A percentile compares a stretch with the other conserved stretches of the same genome.
These are phyloP conservation scores for Xiphophorus birchmanni DNA, from an alignment of 2,797 vertebrate genomes.

Conservation along the genomic window DNA sequence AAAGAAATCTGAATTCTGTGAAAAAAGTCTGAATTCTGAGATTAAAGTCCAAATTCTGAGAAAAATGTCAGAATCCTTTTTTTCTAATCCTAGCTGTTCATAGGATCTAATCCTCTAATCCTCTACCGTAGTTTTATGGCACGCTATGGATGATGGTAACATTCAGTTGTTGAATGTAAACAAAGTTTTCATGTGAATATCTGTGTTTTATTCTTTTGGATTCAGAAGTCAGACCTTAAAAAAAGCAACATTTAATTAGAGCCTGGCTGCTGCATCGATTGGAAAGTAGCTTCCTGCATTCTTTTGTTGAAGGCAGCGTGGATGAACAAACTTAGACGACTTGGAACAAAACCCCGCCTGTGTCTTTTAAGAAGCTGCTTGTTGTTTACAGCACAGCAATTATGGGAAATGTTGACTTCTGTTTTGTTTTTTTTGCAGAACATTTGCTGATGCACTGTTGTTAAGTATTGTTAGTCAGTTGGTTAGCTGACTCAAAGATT, in stretches of 20 bases:
- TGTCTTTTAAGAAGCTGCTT: conserved; percentile 25
- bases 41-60: too few species aligned
- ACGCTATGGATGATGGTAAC: not conserved
- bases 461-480: not conserved
- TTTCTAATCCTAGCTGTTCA: too few species aligned
- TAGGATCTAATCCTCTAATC: too few species aligned
- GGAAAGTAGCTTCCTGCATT: not conserved
- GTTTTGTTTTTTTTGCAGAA: not conserved
- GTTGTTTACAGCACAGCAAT: not conserved
- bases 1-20: too few species aligned
- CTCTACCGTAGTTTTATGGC: not conserved
- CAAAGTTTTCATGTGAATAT: not conserved
- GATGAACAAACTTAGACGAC: not conserved
- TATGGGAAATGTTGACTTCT: not conserved
- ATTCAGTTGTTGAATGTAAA: not conserved
- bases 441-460: not conserved
- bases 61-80: too few species aligned
- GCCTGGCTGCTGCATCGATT: not conserved
- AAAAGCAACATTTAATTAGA: not conserved
- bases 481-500: not conserved
- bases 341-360: conserved; percentile 42
- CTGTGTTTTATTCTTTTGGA: not conserved
- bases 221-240: not conserved
- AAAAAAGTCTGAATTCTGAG: too few species aligned
- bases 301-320: conserved; percentile 16